Conservation (phyloP, 1,140 invertebrate genomes). For the Brachionus rubens region DNA sequence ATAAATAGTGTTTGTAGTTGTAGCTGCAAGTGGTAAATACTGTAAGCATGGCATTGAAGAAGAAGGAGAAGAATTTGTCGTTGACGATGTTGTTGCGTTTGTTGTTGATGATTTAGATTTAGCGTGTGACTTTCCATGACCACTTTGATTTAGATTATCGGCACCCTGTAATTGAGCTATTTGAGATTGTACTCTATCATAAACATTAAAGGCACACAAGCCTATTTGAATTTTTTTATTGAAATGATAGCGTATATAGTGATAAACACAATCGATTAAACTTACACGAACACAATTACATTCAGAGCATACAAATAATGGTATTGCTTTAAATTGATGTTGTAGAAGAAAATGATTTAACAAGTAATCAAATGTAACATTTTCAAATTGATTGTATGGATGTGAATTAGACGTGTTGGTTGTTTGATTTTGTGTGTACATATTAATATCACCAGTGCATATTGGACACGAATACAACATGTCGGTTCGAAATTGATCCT, state of each 20-base stretch:
- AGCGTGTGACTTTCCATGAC: no score
- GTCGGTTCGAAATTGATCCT: constrained; percentile 14
- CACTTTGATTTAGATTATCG: no score
- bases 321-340: constrained; percentile 43
- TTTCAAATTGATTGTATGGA: constrained; percentile 29
- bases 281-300: constrained; percentile 17
- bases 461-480: constrained; percentile 45
- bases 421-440: constrained; percentile 1
- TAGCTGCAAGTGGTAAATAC: background rate
- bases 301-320: constrained; percentile 38
- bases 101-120: no score
- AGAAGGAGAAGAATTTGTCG: background rate
- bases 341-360: constrained; percentile 1
- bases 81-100: background rate
- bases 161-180: background rate
- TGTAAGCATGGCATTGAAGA: background rate
- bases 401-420: background rate
- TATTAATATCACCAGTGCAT: constrained; percentile 33
- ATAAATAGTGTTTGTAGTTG: constrained; percentile 21
- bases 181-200: constrained; percentile 34
- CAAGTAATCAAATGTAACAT: constrained; percentile 42
- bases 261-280: constrained; percentile 38
- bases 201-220: constrained; percentile 23
- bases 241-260: constrained; percentile 33
- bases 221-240: constrained; percentile 40